Evolutionary conservation across 2,113 vertebrate genomes (phyloP).

Genomic region (Charina bottae): DNA sequence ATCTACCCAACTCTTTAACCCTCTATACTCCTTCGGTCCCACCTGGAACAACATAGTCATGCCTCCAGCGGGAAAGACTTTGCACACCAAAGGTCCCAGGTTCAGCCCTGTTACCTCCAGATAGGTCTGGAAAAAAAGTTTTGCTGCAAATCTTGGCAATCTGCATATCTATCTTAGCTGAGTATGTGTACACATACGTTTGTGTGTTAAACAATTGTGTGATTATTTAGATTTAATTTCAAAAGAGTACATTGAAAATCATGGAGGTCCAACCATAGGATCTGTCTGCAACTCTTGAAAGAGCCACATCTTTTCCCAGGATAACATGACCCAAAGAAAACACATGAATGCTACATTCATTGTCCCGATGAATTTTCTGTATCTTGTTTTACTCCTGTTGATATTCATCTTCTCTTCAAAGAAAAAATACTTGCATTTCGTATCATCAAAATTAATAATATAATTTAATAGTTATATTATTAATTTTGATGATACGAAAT

Average conservation of each 20-base stretch:
- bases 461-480: neutral
- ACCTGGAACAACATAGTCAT: neutral
- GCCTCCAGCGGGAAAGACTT: neutral
- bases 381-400: no score
- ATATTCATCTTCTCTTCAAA: no score
- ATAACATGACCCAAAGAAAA: neutral
- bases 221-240: neutral
- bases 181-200: neutral
- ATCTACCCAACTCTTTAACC: neutral
- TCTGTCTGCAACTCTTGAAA: neutral
- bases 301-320: neutral
- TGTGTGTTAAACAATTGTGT: neutral
- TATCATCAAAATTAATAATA: no score
- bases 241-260: neutral
- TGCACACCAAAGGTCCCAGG: neutral
- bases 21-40: neutral
- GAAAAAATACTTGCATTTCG: no score
- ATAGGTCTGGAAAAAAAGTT: neutral
- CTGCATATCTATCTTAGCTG: neutral
- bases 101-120: neutral
- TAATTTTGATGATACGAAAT: neutral
- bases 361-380: no score
- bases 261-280: neutral
- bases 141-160: neutral
- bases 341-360: neutral